Evolutionary conservation across 2,888 invertebrate genomes (phyloP), one percentile per base, ranked within the genome.

Genomic region (Drosophila quasianomalipes): DNA sequence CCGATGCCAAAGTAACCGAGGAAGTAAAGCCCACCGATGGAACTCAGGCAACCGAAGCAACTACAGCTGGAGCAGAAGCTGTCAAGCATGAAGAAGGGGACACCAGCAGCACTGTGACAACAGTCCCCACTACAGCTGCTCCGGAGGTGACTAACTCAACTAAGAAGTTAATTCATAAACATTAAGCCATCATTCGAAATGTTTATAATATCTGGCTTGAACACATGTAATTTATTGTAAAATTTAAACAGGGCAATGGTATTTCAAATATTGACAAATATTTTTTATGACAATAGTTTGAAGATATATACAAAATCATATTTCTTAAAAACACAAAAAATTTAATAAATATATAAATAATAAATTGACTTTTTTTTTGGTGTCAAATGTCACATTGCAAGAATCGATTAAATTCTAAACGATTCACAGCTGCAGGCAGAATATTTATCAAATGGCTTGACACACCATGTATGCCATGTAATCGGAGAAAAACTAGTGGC

Each of bases 371-470:
- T 22, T 22, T 22, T 22, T 22, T 14, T 4, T 14, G 7, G 2
- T 22, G 22, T 35, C 35, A 35, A 16, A 16, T 35, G 2, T 35
- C 16, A 16, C 35, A 35, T 33, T 33, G 22, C 1, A 9, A 26
- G 33, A 31, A 52, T 33, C 22, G n/a, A 28, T 59, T 4, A 26
- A 19, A 41, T 30, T 44, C 14, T 16, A 28, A 2, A 22, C 55
- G 26, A 47, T 22, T 37, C 28, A 9, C 19, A 22, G 28, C 31
- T 30, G 51, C 9, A 31, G 26, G n/a, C 2, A 14, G 7, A 37
- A 55, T 31, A 51, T 62, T 28, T 58, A 53, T 80, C 65, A 63
- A 58, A 69, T 12, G 14, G 59, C 37, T 60, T 14, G 4, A 19
- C 44, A 31, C 35, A 58, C 51, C 10, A n/a, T n/a, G 12, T 41